These are phyloP conservation scores for Chorisops tibialis DNA, from an alignment of 2,888 invertebrate genomes.

Conservation along the genomic window DNA sequence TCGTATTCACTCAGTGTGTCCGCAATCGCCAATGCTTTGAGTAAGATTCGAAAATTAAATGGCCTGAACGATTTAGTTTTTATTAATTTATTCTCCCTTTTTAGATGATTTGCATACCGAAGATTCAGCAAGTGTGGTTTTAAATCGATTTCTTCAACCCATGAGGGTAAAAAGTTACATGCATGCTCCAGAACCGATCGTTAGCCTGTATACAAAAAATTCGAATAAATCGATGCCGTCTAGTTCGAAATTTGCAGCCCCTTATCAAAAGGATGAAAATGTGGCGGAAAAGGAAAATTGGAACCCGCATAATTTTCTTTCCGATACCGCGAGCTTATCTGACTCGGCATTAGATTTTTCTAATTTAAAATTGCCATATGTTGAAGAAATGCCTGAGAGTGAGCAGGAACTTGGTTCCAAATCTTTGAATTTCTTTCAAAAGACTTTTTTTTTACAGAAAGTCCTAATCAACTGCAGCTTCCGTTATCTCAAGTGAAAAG, in stretches of 20 bases:
- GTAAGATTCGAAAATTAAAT: slow-evolving; percentile 37
- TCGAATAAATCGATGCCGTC: no score
- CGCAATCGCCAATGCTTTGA: slow-evolving; percentile 45
- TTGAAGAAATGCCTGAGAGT: background rate
- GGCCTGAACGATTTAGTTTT: background rate
- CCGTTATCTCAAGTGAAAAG: background rate
- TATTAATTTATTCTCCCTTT: background rate
- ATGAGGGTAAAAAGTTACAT: slow-evolving; percentile 17
- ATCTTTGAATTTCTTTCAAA: no score
- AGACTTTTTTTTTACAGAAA: no score
- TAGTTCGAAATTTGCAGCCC: no score
- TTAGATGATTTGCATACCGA: slow-evolving; percentile 43
- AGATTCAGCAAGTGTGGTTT: slow-evolving; percentile 37
- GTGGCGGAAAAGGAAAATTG: background rate
- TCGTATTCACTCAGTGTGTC: slow-evolving; percentile 46
- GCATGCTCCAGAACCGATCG: background rate
- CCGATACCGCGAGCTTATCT: no score
- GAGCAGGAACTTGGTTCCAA: no score
- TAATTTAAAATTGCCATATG: no score
- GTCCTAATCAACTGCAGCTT: background rate
- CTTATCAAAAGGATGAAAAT: no score
- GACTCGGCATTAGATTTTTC: background rate
- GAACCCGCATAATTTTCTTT: no score
- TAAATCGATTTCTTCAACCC: slow-evolving; percentile 23
- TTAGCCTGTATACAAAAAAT: background rate